A percentile compares a stretch with the other conserved stretches of the same genome.
Evolutionary conservation across 2,888 invertebrate genomes (phyloP).

Genomic region (Caenorhabditis angaria): DNA sequence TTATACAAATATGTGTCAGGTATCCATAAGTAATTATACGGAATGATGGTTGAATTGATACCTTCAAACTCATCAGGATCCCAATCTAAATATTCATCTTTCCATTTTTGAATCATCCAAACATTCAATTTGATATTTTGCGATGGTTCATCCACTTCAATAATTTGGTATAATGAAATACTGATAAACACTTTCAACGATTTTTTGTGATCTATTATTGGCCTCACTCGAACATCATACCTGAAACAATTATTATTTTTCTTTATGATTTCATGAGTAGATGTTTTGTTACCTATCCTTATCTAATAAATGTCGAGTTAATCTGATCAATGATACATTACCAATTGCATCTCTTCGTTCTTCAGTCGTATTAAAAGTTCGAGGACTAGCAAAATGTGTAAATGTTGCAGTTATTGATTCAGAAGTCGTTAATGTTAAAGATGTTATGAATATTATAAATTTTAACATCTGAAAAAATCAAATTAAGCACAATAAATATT

Average conservation of each 20-base stretch:
- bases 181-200: conserved; percentile 65
- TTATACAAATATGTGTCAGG: conserved; percentile 71
- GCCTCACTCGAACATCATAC: conserved; percentile 68
- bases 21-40: conserved; percentile 66
- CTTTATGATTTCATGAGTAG: not conserved
- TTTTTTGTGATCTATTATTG: conserved; percentile 62
- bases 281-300: conserved; percentile 56
- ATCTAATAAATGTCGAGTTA: conserved; percentile 64
- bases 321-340: conserved; percentile 63
- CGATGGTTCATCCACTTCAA: conserved; percentile 73
- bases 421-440: too few relatives aligned
- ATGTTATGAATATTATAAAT: too few relatives aligned
- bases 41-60: conserved; percentile 69
- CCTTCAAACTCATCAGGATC: conserved; percentile 54
- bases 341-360: conserved; percentile 44
- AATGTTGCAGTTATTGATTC: too few relatives aligned
- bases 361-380: conserved; percentile 18
- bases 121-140: conserved; percentile 75
- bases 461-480: too few relatives aligned
- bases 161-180: conserved; percentile 68
- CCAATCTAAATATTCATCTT: conserved; percentile 68
- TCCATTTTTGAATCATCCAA: conserved; percentile 74
- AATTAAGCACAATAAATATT: too few relatives aligned
- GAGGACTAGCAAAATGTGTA: too few relatives aligned
- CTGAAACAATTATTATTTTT: conserved; percentile 15